Evolutionary conservation across 2,797 vertebrate species (phyloP), one percentile per base, ranked within the genome.

Genomic region (Epinephelus coioides): DNA sequence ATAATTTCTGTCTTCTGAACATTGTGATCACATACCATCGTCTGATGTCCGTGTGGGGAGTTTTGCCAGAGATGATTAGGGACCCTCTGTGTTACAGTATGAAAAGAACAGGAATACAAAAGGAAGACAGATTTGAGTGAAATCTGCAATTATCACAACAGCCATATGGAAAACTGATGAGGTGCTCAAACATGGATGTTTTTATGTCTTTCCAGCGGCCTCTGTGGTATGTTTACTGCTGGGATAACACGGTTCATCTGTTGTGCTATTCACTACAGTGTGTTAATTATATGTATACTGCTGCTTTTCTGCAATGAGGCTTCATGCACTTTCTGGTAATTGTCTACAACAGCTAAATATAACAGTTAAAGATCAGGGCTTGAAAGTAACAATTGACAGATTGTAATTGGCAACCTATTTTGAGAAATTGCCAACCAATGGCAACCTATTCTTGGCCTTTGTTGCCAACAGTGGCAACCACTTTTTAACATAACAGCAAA

Each of bases 1-100:
- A 75, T 27, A 40, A 65, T 69, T 68, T 65, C 10, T 63, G 17
- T 40, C 30, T 68, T 68, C 65, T 21, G 60, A 78, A 68, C 10
- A 15, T 6, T 47, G 38, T 44, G 27, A 57, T 72, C 23, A 44
- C 47, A 54, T 49, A 63, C 4, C 4, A 49, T 65, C 59, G 38
- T 60, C 53, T 50, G 30, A 78, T 69, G 23, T 76, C 14, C 44
- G 46, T 40, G 27, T 64, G 30, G 11, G 23, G 55, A 49, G 43
- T 55, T 50, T 46, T 59, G 43, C 63, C 63, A 67, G 40, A 38
- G 27, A 73, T 66, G 40, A 23, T 55, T 54, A 65, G 46, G 27
- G 38, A 30, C 61, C 50, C 34, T 54, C 49, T 69, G 57, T 34
- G 18, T 18, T 59, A 69, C 15, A 59, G 19, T 15, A 60, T 47